These are phyloP conservation scores for Homalodisca vitripennis DNA, from an alignment of 1,140 invertebrate species.

Conservation along the genomic window DNA sequence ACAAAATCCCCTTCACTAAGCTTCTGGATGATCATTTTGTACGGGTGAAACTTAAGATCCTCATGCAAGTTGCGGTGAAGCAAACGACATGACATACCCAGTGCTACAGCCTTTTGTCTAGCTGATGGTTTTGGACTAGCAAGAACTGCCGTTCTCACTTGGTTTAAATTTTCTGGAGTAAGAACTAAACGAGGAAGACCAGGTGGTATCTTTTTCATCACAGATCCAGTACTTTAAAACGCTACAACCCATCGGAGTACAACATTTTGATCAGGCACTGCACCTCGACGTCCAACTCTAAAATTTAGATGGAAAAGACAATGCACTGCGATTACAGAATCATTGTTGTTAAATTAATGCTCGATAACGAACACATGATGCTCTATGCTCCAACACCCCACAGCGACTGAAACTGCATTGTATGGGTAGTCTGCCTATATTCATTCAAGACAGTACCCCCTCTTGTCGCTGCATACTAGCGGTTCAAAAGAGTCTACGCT, in stretches of 20 bases:
- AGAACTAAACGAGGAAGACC: constrained; percentile 28
- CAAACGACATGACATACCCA: constrained; percentile 7
- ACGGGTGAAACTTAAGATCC: constrained; percentile 8
- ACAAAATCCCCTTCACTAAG: constrained; percentile 24
- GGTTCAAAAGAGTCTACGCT: too few relatives aligned
- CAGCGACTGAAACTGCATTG: too few relatives aligned
- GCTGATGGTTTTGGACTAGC: constrained; percentile 27
- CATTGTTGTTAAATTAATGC: too few relatives aligned
- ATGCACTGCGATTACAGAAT: too few relatives aligned
- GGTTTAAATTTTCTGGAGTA: constrained; percentile 35
- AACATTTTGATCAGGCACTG: background rate
- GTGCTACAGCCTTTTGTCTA: constrained; percentile 14
- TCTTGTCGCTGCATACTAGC: too few relatives aligned
- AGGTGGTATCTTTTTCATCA: constrained; percentile 25
- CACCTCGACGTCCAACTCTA: too few relatives aligned
- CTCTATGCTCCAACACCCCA: too few relatives aligned
- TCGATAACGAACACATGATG: too few relatives aligned
- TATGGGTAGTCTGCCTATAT: too few relatives aligned
- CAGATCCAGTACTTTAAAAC: constrained; percentile 14
- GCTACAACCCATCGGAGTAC: constrained; percentile 12
- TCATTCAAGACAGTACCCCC: too few relatives aligned
- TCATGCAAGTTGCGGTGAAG: constrained; percentile 28
- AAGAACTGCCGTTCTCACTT: constrained; percentile 9
- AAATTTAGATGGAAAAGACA: too few relatives aligned
- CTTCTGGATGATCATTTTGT: constrained; percentile 20